phyloP scores from a whole-genome alignment of 2,888 invertebrate species.

The Bombylius discolor region DNA sequence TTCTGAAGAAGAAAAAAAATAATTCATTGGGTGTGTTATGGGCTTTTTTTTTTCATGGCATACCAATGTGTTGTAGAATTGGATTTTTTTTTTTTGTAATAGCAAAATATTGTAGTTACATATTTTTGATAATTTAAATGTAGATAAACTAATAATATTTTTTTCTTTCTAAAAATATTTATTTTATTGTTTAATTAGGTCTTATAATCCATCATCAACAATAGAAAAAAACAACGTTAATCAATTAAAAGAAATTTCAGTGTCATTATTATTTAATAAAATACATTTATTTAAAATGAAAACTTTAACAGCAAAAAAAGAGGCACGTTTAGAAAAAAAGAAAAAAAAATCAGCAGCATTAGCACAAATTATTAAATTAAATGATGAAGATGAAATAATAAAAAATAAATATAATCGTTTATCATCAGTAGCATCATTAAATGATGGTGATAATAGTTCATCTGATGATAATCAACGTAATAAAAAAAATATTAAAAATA shows the following conservation, averaged over 20 bases:
- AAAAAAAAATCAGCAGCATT: constrained; percentile 50
- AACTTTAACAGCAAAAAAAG: constrained; percentile 38
- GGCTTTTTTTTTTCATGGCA: too few species aligned
- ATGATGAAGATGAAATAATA: constrained; percentile 42
- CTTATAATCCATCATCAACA: too few species aligned
- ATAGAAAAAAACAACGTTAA: background rate
- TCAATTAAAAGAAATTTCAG: background rate
- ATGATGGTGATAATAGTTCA: background rate
- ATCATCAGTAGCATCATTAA: background rate
- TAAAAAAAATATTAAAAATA: background rate
- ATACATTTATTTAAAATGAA: constrained; percentile 27
- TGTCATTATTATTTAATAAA: background rate
- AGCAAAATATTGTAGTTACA: too few species aligned
- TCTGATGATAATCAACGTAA: background rate
- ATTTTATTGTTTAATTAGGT: too few species aligned
- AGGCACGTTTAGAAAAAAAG: constrained; percentile 45
- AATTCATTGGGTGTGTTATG: too few species aligned
- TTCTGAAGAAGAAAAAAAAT: too few species aligned
- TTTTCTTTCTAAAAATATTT: too few species aligned
- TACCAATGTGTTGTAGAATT: too few species aligned
- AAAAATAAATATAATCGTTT: background rate
- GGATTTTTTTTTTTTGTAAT: too few species aligned
- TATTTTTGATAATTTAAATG: too few species aligned
- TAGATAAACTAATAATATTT: too few species aligned
- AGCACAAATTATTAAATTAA: constrained; percentile 45